Conservation (phyloP, 2,888 invertebrate genomes). For the Ectemnius lituratus region DNA sequence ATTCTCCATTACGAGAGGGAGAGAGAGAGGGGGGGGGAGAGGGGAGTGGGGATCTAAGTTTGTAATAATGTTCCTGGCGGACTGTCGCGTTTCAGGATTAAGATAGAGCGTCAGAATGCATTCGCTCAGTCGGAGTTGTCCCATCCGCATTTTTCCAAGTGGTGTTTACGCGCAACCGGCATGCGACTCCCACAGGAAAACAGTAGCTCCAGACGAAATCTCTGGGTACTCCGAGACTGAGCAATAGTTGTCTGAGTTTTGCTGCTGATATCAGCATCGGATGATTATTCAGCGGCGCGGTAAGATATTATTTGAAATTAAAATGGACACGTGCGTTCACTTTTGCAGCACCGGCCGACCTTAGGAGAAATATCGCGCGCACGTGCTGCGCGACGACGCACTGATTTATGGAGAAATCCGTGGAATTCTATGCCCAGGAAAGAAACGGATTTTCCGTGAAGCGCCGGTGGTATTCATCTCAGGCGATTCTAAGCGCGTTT, state of each 20-base stretch:
- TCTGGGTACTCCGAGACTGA: not conserved
- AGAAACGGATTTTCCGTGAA: constrained; percentile 48
- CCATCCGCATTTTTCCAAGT: too few relatives aligned
- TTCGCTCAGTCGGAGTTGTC: constrained; percentile 15
- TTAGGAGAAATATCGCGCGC: constrained; percentile 12
- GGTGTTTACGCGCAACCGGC: constrained; percentile 15
- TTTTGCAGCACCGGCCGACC: not conserved
- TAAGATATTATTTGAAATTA: constrained; percentile 2
- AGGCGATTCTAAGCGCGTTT: constrained; percentile 27
- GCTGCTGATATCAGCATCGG: too few relatives aligned
- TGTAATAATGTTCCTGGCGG: constrained; percentile 49
- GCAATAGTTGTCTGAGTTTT: not conserved
- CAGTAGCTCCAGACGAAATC: constrained; percentile 22
- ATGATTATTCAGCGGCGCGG: too few relatives aligned
- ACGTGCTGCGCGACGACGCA: constrained; percentile 10
- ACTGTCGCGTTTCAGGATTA: constrained; percentile 54
- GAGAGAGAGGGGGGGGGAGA: too few relatives aligned
- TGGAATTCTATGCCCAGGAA: constrained; percentile 16
- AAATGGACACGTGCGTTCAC: not conserved
- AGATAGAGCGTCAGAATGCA: constrained; percentile 24
- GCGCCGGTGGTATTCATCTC: constrained; percentile 48
- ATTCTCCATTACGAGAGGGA: not conserved
- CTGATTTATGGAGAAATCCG: constrained; percentile 13
- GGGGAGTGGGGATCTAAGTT: constrained; percentile 47
- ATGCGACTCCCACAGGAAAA: constrained; percentile 21